phyloP scores from a whole-genome alignment of 2,113 vertebrate genomes.

The Genyomyrus donnyi region DNA sequence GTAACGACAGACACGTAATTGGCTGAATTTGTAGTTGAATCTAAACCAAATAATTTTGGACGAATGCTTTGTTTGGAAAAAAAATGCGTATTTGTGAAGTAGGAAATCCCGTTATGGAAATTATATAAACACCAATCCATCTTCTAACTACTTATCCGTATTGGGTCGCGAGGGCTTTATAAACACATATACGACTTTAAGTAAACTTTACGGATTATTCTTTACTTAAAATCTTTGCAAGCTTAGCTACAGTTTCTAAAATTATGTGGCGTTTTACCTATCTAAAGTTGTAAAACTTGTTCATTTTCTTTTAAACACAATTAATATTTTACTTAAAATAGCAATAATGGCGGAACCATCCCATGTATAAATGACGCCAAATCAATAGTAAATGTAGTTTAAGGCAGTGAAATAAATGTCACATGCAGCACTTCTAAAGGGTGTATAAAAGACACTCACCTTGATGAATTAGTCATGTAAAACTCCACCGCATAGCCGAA shows the following conservation, averaged over 20 bases:
- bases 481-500: conserved; percentile 87
- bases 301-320: neutral
- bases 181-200: neutral
- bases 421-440: neutral
- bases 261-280: neutral
- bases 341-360: neutral
- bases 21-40: neutral
- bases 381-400: neutral
- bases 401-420: neutral
- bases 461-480: conserved; percentile 69
- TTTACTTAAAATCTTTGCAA: neutral
- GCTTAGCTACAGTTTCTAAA: neutral
- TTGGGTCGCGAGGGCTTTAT: neutral
- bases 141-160: neutral
- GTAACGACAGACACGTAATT: neutral
- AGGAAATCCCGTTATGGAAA: neutral
- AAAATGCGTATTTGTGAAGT: neutral
- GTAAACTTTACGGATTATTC: neutral
- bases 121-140: neutral
- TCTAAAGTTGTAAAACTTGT: neutral
- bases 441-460: conserved; percentile 54
- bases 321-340: neutral
- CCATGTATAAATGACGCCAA: neutral
- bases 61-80: neutral
- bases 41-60: neutral